Conservation (phyloP, 1,140 invertebrate genomes). For the Callitettix versicolor region DNA sequence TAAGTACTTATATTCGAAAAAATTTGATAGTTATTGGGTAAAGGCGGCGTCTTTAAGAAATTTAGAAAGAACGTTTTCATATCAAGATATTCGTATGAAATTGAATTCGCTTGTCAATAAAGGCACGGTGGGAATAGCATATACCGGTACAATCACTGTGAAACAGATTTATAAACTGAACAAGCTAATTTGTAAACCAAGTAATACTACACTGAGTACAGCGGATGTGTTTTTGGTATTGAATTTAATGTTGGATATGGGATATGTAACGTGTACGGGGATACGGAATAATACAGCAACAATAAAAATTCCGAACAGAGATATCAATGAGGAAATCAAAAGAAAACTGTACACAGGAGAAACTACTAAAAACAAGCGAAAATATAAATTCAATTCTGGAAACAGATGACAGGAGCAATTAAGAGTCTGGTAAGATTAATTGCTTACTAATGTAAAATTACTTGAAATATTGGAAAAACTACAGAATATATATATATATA, state of each 20-base stretch:
- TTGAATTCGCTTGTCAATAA: background rate
- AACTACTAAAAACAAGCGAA: no score
- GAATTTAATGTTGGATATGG: background rate
- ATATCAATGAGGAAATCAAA: background rate
- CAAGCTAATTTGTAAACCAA: background rate
- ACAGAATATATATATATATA: no score
- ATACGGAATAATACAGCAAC: background rate
- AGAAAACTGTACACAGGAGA: no score
- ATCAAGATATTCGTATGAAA: background rate
- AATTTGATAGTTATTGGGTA: background rate
- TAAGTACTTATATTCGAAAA: background rate
- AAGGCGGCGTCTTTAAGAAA: background rate
- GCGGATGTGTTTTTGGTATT: background rate
- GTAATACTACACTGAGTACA: background rate
- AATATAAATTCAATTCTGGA: no score
- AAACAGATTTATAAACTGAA: background rate
- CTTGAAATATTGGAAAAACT: no score
- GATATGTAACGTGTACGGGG: background rate
- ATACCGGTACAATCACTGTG: background rate
- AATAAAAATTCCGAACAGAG: background rate
- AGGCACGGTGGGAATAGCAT: background rate
- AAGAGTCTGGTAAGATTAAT: no score
- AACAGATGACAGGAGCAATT: no score
- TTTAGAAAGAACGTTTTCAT: background rate
- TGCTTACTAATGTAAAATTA: no score